Evolutionary conservation across 2,113 vertebrate species (phyloP).

Genomic region (Channa maculata): DNA sequence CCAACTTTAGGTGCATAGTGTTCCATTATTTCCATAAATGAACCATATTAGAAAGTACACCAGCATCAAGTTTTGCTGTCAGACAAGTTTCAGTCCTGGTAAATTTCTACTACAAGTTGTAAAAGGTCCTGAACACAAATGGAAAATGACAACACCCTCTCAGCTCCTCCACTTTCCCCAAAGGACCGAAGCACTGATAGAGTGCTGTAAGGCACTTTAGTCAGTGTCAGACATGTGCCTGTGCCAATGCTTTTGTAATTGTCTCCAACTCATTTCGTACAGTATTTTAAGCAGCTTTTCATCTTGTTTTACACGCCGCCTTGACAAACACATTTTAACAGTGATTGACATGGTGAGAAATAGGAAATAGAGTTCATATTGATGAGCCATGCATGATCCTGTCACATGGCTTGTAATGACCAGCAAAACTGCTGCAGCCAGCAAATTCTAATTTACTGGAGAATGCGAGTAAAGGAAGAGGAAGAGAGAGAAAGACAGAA

Average conservation of each 20-base stretch:
- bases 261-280: not conserved
- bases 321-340: not conserved
- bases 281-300: not conserved
- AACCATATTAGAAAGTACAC: not conserved
- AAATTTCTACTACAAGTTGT: not conserved
- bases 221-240: not conserved
- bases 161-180: not conserved
- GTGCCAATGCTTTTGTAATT: not conserved
- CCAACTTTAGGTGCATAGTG: not conserved
- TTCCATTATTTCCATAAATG: not conserved
- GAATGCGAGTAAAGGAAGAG: conserved; percentile 10
- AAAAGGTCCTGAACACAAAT: not conserved
- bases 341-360: conserved; percentile 18
- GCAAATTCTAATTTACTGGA: conserved; percentile 32
- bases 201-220: not conserved
- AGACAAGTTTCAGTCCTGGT: not conserved
- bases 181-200: not conserved
- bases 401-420: conserved; percentile 21
- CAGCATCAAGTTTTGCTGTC: not conserved
- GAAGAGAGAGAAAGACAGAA: not conserved
- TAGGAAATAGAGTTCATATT: conserved; percentile 14
- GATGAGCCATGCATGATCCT: not conserved
- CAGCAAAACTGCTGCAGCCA: conserved; percentile 31
- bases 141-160: not conserved
- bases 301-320: not conserved